Base-by-base conservation (phyloP, 2,113 vertebrate genomes). In the Oncorhynchus nerka region DNA sequence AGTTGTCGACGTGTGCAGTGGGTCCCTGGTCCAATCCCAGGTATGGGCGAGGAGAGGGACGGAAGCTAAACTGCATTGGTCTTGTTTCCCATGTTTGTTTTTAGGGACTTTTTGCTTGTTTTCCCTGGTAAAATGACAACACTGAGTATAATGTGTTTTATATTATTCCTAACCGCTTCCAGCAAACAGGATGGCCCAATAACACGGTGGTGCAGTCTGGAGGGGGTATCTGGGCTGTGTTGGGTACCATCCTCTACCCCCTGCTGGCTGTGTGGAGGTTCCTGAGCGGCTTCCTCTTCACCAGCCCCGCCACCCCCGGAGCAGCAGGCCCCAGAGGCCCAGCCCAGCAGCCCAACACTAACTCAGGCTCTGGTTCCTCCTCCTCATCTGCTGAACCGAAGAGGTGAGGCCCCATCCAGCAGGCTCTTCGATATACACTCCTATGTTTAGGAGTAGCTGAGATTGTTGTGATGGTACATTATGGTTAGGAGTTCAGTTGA, bases 261-360 rank as follows among this genome's bases (percentile, higher is more conserved):
- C 91, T 99, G 68, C 85, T 99, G 81, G 96, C 96, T 0, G 95
- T 98, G 2, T 99, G 98, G 97, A 94, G 95, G 83, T 94, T 99
- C 87, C 94, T 99, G 76, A 97, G 95, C 90, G 94, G 95, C 84
- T 96, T 97, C 76, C 75, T 99, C 57, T 96, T 97, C 84, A 84
- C 92, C 11, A 91, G 85, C 32, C 91, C 96, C 0, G 91, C 95
- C 3, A 88, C 94, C 30, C 79, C 93, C 1, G 92, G 90, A 76
- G 83, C 92, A 26, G 28, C 90, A 62, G 59, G 61, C 30, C 79
- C 77, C 73, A 85, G 79, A 73, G 71, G 74, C 86, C 20, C 80
- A 55, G 15, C 83, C 13, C 89, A 92, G 2, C 82, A 86, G 45
- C 72, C 85, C 79, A 71, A 68, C 81, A 72, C 91, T 39, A 73